These are phyloP conservation scores for Silurus asotus DNA, from an alignment of 2,113 vertebrate species.

Conservation along the genomic window DNA sequence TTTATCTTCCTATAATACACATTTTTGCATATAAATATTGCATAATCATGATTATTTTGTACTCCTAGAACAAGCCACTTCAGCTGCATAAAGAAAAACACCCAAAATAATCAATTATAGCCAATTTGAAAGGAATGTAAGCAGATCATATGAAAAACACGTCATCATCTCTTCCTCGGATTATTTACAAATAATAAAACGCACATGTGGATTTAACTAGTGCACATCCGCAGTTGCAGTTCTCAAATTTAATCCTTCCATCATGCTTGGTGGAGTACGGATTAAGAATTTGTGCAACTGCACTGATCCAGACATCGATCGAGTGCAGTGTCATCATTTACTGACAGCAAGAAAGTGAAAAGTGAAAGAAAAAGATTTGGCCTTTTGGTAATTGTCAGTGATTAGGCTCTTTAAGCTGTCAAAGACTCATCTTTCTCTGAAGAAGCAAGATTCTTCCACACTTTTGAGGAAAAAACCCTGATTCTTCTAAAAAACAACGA, in stretches of 20 bases:
- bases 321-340: conserved; percentile 17
- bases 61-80: not conserved
- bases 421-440: conserved; percentile 59
- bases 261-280: not conserved
- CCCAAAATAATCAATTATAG: not conserved
- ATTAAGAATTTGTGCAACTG: not conserved
- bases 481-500: conserved; percentile 63
- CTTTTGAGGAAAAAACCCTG: conserved; percentile 64
- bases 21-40: not conserved
- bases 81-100: not conserved
- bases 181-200: conserved; percentile 2
- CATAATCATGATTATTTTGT: not conserved
- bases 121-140: not conserved
- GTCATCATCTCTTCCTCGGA: not conserved
- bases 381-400: conserved; percentile 74
- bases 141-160: not conserved
- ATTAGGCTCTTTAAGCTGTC: conserved; percentile 70
- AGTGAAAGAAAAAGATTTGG: conserved; percentile 64
- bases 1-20: not conserved
- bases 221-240: not conserved
- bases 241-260: conserved; percentile 5
- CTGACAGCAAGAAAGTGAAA: conserved; percentile 30
- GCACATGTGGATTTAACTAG: not conserved
- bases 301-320: not conserved
- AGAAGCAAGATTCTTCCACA: conserved; percentile 67